Evolutionary conservation across 2,888 invertebrate genomes (phyloP), one percentile per base, ranked within the genome.

Genomic region (Troglohyphantes excavatus): DNA sequence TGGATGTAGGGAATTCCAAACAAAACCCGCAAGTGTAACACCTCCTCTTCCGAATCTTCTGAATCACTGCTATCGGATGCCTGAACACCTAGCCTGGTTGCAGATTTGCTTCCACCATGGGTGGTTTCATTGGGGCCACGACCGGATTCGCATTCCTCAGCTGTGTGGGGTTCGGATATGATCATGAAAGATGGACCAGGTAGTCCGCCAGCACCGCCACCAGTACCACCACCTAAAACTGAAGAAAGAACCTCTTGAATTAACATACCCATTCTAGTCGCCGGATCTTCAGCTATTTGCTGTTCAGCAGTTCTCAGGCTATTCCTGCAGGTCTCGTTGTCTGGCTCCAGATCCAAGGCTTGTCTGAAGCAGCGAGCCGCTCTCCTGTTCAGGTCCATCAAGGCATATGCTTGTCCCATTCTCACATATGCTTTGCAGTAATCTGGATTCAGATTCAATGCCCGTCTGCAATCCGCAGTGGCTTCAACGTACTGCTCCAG

Each of bases 341-440:
- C 82, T 19, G 88, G 82, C 19, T 88, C 88, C 17, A 82, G 27
- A 19, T 75, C 75, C 3, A 82, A 7, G 13, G 88, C 88, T 33
- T 82, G 75, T 39, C 75, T 65, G 75, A 68, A 88, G 26, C 82
- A 82, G 7, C 59, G 17, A 1, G 76, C 81, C 13, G 88, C 88
- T 33, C 59, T 13, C 27, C 88, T 82, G 0, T 67, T 82, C 17
- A 67, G 67, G 23, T 88, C 21, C 59, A 88, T 61, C 17, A 59
- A n/a, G 19, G 78, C 89, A 39, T 83, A 89, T 2, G 76, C 93
- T 93, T 93, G 95, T 94, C 97, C 99, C 93, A 98, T 95, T 87
- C 99, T 95, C 0, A 98, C 97, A 94, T 97, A 98, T 2, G 98
- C 99, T 94, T 99, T 99, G 92, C 98, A 96, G 94, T 99, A 99